phyloP scores from a whole-genome alignment of 2,888 invertebrate genomes.

The Apodemia zela region DNA sequence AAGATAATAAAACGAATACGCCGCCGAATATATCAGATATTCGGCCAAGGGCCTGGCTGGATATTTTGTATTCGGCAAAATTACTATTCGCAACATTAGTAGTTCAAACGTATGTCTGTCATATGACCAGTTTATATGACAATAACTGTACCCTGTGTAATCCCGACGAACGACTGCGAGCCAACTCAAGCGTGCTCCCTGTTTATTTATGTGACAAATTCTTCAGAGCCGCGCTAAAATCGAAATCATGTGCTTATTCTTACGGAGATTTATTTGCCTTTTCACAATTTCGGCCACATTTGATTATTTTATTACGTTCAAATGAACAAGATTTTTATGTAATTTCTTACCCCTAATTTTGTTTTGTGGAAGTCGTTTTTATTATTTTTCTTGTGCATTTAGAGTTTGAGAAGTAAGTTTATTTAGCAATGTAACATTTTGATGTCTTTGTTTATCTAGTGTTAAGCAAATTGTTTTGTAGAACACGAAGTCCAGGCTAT shows the following conservation, averaged over 20 bases:
- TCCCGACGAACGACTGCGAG: conserved; percentile 66
- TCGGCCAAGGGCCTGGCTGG: too few relatives aligned
- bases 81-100: too few relatives aligned
- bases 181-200: conserved; percentile 66
- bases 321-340: conserved; percentile 19
- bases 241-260: conserved; percentile 58
- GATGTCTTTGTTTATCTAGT: too few relatives aligned
- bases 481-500: too few relatives aligned
- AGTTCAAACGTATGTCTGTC: too few relatives aligned
- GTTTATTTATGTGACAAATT: conserved; percentile 79
- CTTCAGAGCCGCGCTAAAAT: conserved; percentile 65
- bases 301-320: conserved; percentile 22
- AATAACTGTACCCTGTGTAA: conserved; percentile 46
- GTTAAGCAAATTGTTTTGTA: too few relatives aligned
- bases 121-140: background rate
- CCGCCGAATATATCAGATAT: too few relatives aligned
- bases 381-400: background rate
- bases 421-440: too few relatives aligned
- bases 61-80: too few relatives aligned
- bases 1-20: too few relatives aligned
- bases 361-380: conserved; percentile 4
- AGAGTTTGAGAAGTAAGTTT: background rate
- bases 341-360: conserved; percentile 18
- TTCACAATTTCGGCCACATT: conserved; percentile 20
- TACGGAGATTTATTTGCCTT: conserved; percentile 44